Base-by-base conservation (phyloP, 2,888 invertebrate genomes). In the Eristalis pertinax region DNA sequence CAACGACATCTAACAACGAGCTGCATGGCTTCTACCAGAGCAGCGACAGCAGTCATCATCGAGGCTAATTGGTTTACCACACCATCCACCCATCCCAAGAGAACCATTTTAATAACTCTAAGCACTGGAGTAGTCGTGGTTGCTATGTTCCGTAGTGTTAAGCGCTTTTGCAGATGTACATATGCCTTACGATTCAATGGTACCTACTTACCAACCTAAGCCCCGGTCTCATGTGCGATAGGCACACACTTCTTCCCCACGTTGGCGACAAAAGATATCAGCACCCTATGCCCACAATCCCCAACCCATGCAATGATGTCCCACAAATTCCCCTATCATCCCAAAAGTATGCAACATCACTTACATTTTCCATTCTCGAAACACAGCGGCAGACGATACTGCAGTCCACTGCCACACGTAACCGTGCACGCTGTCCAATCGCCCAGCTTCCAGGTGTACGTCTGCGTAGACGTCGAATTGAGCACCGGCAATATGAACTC, bases 401-500 rank as follows among this genome's bases (percentile, higher is more conserved):
- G 95, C 86, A 94, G 94, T 58, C 98, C 98, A 84, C 96, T 95
- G 5, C 97, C 98, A 93, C 98, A 98, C 0, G 94, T 95, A 22
- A 94, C 95, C 89, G 95, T 95, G 92, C 98, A 98, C 19, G 96
- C 94, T 1, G 96, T 96, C 97, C 98, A 98, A 88, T 96, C 96
- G 43, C 96, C 95, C 89, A 96, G 94, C 56, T 96, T 94, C 97
- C 98, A 98, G 68, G 94, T 93, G 93, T 96, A 96, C 89, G 94
- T 94, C 11, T 94, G 94, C 90, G 96, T 94, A 76, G 94, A 94
- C 89, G 95, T 95, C 60, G 95, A 95, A 90, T 89, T 95, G 56
- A 87, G 70, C 81, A 90, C 94, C 92, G 91, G 92, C 82, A 93
- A 92, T 93, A 93, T 97, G 94, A 97, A 98, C 92, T 97, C 97